These are phyloP conservation scores for Hippocampus barbouri DNA, from an alignment of 2,113 vertebrate species.

Conservation along the genomic window DNA sequence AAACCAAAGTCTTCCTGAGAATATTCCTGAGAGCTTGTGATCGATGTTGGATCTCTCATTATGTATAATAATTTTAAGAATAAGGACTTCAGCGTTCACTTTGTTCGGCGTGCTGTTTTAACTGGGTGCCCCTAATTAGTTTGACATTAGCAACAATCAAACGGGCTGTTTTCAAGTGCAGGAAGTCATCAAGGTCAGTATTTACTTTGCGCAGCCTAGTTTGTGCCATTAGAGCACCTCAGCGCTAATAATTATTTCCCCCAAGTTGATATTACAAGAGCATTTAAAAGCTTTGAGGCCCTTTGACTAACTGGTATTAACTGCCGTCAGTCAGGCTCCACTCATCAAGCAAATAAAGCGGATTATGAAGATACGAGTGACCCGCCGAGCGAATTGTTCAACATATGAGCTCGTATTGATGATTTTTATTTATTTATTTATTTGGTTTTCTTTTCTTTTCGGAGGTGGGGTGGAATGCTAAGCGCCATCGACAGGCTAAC, in stretches of 20 bases:
- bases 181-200: conserved; percentile 70
- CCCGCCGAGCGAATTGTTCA: background rate
- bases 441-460: no score
- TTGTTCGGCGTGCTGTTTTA: conserved; percentile 61
- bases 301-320: conserved; percentile 20
- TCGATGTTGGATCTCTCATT: no score
- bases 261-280: conserved; percentile 71
- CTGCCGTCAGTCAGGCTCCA: background rate
- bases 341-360: background rate
- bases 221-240: conserved; percentile 67
- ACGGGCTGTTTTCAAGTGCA: conserved; percentile 71
- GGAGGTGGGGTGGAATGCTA: no score
- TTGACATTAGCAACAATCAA: conserved; percentile 74
- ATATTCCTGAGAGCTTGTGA: no score
- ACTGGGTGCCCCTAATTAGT: conserved; percentile 77
- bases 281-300: conserved; percentile 54
- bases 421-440: no score
- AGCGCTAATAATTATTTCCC: conserved; percentile 70
- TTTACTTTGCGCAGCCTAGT: conserved; percentile 72
- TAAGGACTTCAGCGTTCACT: background rate
- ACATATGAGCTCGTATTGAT: background rate
- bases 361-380: background rate
- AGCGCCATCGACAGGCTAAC: no score
- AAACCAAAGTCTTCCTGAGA: no score
- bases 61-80: no score